Evolutionary conservation across 2,888 invertebrate genomes (phyloP), one percentile per base, ranked within the genome.

Genomic region (Villa cingulata): DNA sequence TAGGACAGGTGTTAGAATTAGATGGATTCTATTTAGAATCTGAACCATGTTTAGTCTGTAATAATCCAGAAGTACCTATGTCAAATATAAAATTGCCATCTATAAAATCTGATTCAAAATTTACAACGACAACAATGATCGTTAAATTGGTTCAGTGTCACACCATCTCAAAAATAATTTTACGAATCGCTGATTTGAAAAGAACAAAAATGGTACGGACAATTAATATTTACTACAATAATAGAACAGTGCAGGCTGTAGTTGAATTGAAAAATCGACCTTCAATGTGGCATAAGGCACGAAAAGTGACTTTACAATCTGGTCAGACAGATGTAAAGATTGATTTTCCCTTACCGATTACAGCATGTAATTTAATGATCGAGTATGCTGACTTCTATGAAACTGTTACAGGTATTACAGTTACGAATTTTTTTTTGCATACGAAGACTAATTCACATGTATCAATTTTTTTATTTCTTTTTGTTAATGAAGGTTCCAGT

Each of bases 361-460:
- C 95, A 4, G 96, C 97, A 0, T 96, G 96, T 64, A 97, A 97
- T 70, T 73, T 98, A 50, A 96, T 97, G 91, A 85, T 98, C 63
- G 97, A 98, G 68, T 97, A 96, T 67, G 86, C 91, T 0, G 96
- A 97, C 62, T 96, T 97, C 69, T 95, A 91, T 63, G 97, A 97
- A 65, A 94, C 95, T 58, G 84, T 91, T 50, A 89, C 89, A 59
- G 87, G 88, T 0, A 27, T 6, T 4, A 6, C 5, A 27, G 9
- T 27, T 27, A 6, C 4, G 9, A 27, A 27, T 27, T 27, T 27
- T 6, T 27, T 27, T 27, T 23, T 23, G 23, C 7, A 23, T 23
- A 23, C 23, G n/a, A n/a, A n/a, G n/a, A n/a, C n/a, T n/a, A n/a
- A n/a, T n/a, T n/a, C n/a, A n/a, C n/a, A n/a, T n/a, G n/a, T n/a